A percentile compares a stretch with the other conserved stretches of the same genome.
Conservation (phyloP, 2,888 invertebrate genomes). For the Conomelus anceps region DNA sequence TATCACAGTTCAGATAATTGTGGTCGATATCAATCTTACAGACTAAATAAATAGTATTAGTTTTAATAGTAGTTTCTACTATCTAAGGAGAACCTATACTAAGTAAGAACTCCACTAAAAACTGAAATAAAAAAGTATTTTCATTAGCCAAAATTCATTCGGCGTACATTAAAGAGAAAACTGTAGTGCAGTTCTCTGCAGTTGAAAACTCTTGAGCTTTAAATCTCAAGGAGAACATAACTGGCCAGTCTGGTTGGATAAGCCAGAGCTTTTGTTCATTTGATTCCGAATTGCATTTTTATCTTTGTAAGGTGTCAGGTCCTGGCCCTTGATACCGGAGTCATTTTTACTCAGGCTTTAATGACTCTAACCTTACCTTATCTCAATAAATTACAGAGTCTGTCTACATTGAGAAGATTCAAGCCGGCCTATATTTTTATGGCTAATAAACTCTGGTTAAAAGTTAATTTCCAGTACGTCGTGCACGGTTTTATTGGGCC, state of each 20-base stretch:
- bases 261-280: neutral
- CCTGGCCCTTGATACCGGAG: neutral
- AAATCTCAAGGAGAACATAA: neutral
- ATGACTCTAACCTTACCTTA: constrained; percentile 3
- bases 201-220: neutral
- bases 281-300: neutral
- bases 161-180: neutral
- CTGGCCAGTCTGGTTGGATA: neutral
- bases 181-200: neutral
- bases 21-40: too few species aligned
- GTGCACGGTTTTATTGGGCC: neutral
- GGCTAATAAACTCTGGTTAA: constrained; percentile 10
- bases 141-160: neutral
- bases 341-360: constrained; percentile 1
- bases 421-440: constrained; percentile 7
- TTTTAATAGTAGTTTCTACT: too few species aligned
- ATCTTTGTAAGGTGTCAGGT: neutral
- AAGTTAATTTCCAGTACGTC: constrained; percentile 6
- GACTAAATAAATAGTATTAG: too few species aligned
- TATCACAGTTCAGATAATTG: too few species aligned
- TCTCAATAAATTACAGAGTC: constrained; percentile 6
- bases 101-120: neutral
- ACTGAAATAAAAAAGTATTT: neutral
- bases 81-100: neutral
- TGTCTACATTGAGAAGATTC: neutral